A percentile compares a stretch with the other conserved stretches of the same genome.
phyloP scores from a whole-genome alignment of 2,888 invertebrate species.

The Heliconius ethilla region DNA sequence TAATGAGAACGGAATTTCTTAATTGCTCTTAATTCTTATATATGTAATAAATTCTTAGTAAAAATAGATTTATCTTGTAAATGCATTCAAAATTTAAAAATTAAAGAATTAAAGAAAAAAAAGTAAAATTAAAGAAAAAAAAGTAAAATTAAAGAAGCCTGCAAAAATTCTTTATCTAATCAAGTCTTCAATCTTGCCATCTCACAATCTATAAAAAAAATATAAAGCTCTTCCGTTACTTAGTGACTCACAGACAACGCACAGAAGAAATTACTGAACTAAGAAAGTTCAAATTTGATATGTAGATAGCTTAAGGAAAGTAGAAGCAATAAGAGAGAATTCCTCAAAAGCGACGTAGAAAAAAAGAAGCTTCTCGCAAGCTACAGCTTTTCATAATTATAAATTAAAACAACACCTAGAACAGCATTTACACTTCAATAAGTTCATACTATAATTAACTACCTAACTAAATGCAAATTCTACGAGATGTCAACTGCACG shows the following conservation, averaged over 20 bases:
- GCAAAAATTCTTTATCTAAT: not conserved
- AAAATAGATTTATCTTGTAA: not conserved
- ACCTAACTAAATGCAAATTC: constrained; percentile 10
- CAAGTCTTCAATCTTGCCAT: not conserved
- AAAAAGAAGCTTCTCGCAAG: too few relatives aligned
- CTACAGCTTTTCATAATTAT: too few relatives aligned
- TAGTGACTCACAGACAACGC: too few relatives aligned
- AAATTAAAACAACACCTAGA: too few relatives aligned
- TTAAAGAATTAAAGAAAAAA: not conserved
- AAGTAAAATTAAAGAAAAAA: not conserved
- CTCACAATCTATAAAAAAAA: not conserved
- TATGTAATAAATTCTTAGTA: not conserved
- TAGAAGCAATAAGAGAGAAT: not conserved
- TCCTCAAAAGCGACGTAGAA: not conserved
- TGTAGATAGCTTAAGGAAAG: too few relatives aligned
- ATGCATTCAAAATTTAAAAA: not conserved
- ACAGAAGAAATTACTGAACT: too few relatives aligned
- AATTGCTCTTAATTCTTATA: not conserved
- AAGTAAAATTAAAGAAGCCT: not conserved
- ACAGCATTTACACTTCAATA: too few relatives aligned
- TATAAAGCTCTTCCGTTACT: too few relatives aligned
- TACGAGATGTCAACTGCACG: constrained; percentile 26
- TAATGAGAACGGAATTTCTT: too few relatives aligned
- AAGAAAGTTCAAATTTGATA: too few relatives aligned
- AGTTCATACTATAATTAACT: not conserved